Conservation (phyloP, 2,113 vertebrate species). For the Paraplagusia blochii region DNA sequence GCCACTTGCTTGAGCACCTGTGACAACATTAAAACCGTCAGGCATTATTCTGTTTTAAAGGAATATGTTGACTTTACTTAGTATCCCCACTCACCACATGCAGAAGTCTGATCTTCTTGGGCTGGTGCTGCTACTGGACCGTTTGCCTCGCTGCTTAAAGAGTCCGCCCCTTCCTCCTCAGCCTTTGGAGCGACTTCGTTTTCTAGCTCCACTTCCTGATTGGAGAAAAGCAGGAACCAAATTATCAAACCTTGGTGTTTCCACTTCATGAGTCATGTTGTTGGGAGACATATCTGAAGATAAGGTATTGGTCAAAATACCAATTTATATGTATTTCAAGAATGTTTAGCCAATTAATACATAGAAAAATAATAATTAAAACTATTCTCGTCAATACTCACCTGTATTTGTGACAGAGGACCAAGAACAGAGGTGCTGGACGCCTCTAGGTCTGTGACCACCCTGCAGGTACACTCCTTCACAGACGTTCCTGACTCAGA, state of each 20-base stretch:
- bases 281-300: too few relatives aligned
- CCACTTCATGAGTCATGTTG: too few relatives aligned
- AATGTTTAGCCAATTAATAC: too few relatives aligned
- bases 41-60: too few relatives aligned
- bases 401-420: constrained; percentile 71
- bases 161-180: constrained; percentile 64
- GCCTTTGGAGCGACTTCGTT: constrained; percentile 59
- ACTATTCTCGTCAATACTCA: constrained; percentile 22
- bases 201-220: constrained; percentile 53
- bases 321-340: too few relatives aligned
- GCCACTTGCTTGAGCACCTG: constrained; percentile 37
- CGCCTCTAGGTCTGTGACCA: constrained; percentile 64
- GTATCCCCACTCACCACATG: constrained; percentile 28
- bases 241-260: too few relatives aligned
- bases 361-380: too few relatives aligned
- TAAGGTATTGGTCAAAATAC: too few relatives aligned
- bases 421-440: constrained; percentile 60
- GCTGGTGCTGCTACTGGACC: constrained; percentile 42
- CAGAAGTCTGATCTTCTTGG: constrained; percentile 59
- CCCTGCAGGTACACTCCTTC: constrained; percentile 27
- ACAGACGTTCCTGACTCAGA: neutral
- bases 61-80: too few relatives aligned
- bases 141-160: constrained; percentile 71
- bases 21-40: neutral
- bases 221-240: neutral